Evolutionary conservation across 1,140 invertebrate species (phyloP), one percentile per base, ranked within the genome.

Genomic region (Papilio xuthus): DNA sequence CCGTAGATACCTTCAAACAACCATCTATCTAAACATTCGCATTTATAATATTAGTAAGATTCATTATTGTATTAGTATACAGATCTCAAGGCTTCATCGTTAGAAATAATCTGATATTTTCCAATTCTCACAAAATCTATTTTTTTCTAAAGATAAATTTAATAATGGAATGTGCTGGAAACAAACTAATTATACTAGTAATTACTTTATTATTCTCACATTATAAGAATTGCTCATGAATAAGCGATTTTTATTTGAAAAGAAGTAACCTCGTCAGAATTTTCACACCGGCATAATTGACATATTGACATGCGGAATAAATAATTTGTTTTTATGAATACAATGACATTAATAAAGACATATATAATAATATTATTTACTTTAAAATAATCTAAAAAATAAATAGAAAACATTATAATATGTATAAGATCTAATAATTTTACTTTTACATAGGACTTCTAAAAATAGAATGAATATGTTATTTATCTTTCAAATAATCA

Each of bases 111-210:
- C 12, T 15, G 12, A 13, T 44, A 13, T 13, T 44, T 15, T 15
- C 18, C 0, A 71, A 37, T 72, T 78, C 42, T 47, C 77, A 32
- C 47, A 70, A 72, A 50, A 56, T 23, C 53, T 7, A 56, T 56
- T 20, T 56, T 23, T 23, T 56, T n/a, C n/a, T 23, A 12, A 56
- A 56, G 53, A 56, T 56, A 23, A 56, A 9, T 23, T 56, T 56
- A 23, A n/a, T 50, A 50, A 50, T 50, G 6, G 47, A 56, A 56
- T 56, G 20, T 8, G 53, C 53, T 23, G 9, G 23, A 23, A 56
- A 56, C n/a, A 12, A 56, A 56, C 53, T 20, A 56, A 23, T 56
- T 56, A 56, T 56, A 56, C 8, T 56, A 56, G 8, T 56, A 56
- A 56, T 56, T 56, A 56, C 53, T 56, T 56, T 56, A 23, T 56